Conservation (phyloP, 2,113 vertebrate genomes). For the Hemiscyllium ocellatum region DNA sequence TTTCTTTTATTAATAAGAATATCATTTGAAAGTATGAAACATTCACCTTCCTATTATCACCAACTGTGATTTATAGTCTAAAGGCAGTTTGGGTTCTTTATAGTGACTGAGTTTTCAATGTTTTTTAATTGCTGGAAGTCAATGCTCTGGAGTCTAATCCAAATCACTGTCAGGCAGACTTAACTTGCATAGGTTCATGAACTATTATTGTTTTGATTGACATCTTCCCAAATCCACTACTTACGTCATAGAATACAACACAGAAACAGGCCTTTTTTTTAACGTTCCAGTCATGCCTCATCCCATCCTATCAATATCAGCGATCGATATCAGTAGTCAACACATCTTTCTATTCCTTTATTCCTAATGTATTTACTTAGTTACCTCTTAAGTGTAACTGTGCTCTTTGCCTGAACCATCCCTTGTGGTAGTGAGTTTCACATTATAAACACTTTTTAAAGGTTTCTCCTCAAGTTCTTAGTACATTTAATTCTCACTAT, state of each 20-base stretch:
- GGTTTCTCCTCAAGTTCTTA: background rate
- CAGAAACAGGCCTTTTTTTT: background rate
- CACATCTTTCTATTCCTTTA: background rate
- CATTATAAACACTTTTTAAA: background rate
- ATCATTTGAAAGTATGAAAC: background rate
- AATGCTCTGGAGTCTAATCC: background rate
- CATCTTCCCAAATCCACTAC: background rate
- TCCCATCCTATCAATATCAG: background rate
- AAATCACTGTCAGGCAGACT: background rate
- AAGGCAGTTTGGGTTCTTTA: background rate
- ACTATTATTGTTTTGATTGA: background rate
- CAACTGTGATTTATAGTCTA: background rate
- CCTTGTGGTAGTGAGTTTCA: background rate
- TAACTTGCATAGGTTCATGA: background rate
- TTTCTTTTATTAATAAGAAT: background rate
- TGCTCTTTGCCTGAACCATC: background rate
- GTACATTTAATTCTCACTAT: background rate
- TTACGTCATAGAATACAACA: background rate
- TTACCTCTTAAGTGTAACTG: background rate
- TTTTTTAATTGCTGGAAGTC: background rate
- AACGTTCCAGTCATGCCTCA: background rate
- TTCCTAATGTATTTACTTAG: background rate
- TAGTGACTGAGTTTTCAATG: background rate
- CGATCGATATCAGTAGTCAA: background rate
- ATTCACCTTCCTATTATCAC: background rate